Evolutionary conservation across 2,113 vertebrate species (phyloP).

Genomic region (Tachysurus vachellii): DNA sequence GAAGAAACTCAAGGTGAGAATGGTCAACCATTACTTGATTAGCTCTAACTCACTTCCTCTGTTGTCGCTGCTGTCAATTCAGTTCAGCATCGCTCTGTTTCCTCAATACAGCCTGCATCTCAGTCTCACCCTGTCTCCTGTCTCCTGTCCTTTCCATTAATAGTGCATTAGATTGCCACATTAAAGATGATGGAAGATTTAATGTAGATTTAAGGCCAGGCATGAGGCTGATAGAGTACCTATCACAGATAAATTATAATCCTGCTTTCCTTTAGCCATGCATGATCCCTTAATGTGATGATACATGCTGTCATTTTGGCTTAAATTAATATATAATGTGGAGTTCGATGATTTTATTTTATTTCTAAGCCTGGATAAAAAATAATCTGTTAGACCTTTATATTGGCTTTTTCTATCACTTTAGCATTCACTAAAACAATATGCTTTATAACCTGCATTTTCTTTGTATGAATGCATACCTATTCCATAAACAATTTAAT

Average conservation of each 20-base stretch:
- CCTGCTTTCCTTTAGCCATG: not conserved
- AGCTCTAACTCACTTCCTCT: constrained; percentile 33
- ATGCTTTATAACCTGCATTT: not conserved
- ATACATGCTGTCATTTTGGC: constrained; percentile 18
- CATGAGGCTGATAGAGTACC: constrained; percentile 16
- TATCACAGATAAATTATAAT: constrained; percentile 37
- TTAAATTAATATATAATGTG: constrained; percentile 9
- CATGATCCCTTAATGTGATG: constrained; percentile 15
- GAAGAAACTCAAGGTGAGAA: constrained; percentile 42
- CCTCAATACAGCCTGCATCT: constrained; percentile 23
- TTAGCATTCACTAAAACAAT: not conserved
- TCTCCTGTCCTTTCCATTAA: constrained; percentile 31
- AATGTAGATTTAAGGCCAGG: constrained; percentile 28
- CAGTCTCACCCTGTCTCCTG: constrained; percentile 33
- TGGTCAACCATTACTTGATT: constrained; percentile 48
- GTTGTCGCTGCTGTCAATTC: constrained; percentile 42
- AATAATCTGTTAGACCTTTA: not conserved
- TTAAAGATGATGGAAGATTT: constrained; percentile 35
- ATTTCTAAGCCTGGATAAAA: not conserved
- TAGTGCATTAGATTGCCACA: constrained; percentile 10
- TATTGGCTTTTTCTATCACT: not conserved
- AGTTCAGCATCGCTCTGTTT: constrained; percentile 38
- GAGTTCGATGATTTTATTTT: not conserved
- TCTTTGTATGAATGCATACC: not conserved
- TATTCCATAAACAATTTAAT: not conserved